Base-by-base conservation (phyloP, 2,888 invertebrate genomes). In the Papilio demoleus region DNA sequence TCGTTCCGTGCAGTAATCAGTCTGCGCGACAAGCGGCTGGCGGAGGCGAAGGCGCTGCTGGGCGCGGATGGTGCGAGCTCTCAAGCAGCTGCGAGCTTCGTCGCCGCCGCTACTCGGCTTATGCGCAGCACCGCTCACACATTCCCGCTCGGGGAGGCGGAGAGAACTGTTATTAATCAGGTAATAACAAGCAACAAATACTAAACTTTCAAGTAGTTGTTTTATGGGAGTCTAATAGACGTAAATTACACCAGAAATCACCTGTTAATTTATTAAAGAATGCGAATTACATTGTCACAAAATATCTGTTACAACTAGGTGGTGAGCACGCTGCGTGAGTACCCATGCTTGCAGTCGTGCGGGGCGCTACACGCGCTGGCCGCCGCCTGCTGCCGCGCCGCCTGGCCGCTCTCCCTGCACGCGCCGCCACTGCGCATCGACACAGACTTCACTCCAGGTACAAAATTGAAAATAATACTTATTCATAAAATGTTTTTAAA, bases 241-340 rank as follows among this genome's bases (percentile, higher is more conserved):
- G n/a, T n/a, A n/a, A n/a, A n/a, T n/a, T n/a, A n/a, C n/a, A n/a
- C n/a, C n/a, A n/a, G n/a, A n/a, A n/a, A n/a, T n/a, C n/a, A n/a
- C n/a, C n/a, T n/a, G n/a, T n/a, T n/a, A n/a, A n/a, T n/a, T n/a
- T n/a, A n/a, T n/a, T n/a, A n/a, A n/a, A n/a, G n/a, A n/a, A n/a
- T n/a, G n/a, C n/a, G n/a, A n/a, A n/a, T n/a, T n/a, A n/a, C n/a
- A n/a, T n/a, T n/a, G n/a, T n/a, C n/a, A n/a, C n/a, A n/a, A n/a
- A n/a, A n/a, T n/a, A n/a, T n/a, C n/a, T n/a, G n/a, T n/a, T n/a
- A n/a, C n/a, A n/a, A n/a, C n/a, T n/a, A 97, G 93, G 95, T 99
- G 73, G 95, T 97, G 87, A 96, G 96, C 74, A 98, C 98, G 0
- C 93, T 99, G 19, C 97, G 97, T 81, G 99, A 99, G 92, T 99